Evolutionary conservation across 2,113 vertebrate species (phyloP).

Genomic region (Fukomys damarensis): DNA sequence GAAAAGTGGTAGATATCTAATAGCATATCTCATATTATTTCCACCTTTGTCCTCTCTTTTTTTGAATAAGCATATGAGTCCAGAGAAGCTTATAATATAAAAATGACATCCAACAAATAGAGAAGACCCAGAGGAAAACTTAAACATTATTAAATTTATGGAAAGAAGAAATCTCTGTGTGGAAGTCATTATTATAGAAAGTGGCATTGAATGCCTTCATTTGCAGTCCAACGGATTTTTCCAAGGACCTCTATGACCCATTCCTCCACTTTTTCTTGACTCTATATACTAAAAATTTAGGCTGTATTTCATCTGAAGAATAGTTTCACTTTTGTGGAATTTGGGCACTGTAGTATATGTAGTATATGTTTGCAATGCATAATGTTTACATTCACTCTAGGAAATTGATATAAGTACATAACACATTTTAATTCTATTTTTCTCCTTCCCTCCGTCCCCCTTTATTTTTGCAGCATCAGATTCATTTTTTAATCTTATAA

Average conservation of each 20-base stretch:
- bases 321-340: slow-evolving; percentile 16
- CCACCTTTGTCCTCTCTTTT: neutral
- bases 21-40: slow-evolving; percentile 15
- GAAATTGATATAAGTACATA: neutral
- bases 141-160: slow-evolving; percentile 30
- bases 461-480: neutral
- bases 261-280: neutral
- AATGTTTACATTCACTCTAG: neutral
- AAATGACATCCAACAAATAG: slow-evolving; percentile 13
- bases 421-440: neutral
- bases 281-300: neutral
- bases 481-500: neutral
- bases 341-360: neutral
- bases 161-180: neutral
- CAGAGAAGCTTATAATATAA: slow-evolving; percentile 10
- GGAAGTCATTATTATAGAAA: slow-evolving; percentile 46
- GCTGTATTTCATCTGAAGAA: neutral
- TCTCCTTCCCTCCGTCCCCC: neutral
- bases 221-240: slow-evolving; percentile 14
- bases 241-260: neutral
- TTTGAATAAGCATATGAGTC: neutral
- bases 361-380: neutral
- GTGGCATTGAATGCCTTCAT: neutral
- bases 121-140: slow-evolving; percentile 5
- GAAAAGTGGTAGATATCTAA: neutral